Conservation (phyloP, 2,113 vertebrate species). For the Caracal caracal region DNA sequence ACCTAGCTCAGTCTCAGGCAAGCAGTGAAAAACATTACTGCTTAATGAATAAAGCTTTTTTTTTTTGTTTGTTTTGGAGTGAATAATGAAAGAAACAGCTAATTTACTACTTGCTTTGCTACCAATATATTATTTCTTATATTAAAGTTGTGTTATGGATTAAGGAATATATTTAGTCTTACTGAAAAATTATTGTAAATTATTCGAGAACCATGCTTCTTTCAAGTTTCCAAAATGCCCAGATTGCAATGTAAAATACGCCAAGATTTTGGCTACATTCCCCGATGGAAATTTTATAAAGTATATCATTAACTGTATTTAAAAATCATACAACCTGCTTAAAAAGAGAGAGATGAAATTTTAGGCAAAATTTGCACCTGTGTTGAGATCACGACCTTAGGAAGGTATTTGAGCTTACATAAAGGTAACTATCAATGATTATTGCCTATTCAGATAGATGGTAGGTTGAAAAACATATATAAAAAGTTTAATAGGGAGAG, state of each 20-base stretch:
- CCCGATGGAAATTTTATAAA: not conserved
- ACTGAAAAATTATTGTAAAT: not conserved
- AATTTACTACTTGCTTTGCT: not conserved
- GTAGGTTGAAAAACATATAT: not conserved
- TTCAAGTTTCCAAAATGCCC: not conserved
- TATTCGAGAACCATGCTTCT: not conserved
- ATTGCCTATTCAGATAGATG: not conserved
- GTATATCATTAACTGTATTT: not conserved
- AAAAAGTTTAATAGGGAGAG: not conserved
- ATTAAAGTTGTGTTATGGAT: not conserved
- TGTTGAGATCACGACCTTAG: not conserved
- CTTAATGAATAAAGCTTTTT: not conserved
- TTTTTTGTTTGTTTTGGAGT: not conserved
- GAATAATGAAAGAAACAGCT: conserved; percentile 11
- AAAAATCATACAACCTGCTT: not conserved
- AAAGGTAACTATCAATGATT: not conserved
- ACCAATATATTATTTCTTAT: not conserved
- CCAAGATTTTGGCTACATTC: not conserved
- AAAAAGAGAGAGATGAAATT: not conserved
- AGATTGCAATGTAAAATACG: not conserved
- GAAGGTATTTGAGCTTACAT: not conserved
- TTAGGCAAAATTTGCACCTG: not conserved
- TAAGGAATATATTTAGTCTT: not conserved
- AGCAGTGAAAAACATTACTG: not conserved
- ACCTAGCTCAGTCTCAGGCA: not conserved